A percentile compares a stretch with the other conserved stretches of the same genome.
phyloP scores from a whole-genome alignment of 2,113 vertebrate species.

The Progne subis region DNA sequence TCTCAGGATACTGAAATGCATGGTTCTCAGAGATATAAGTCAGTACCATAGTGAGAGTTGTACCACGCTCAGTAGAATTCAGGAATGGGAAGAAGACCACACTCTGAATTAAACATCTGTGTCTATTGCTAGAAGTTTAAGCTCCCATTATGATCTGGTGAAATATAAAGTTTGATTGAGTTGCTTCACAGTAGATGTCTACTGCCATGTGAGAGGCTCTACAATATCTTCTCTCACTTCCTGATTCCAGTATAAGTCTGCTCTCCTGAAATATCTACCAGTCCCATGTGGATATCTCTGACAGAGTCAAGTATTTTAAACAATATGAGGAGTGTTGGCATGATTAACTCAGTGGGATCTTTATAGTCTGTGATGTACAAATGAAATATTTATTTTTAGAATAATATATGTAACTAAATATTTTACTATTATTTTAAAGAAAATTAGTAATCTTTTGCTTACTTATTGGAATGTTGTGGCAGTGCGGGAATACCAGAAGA shows the following conservation, averaged over 20 bases:
- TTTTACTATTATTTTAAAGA: neutral
- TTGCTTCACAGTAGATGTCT: neutral
- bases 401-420: neutral
- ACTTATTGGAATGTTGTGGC: neutral
- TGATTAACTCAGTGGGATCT: neutral
- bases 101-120: neutral
- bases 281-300: accelerated
- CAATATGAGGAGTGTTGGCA: neutral
- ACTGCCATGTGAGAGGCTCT: neutral
- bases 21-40: neutral
- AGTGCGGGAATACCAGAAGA: too few species aligned
- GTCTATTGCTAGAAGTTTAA: neutral
- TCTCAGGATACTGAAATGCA: neutral
- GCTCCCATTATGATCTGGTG: neutral
- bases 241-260: neutral
- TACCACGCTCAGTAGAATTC: neutral
- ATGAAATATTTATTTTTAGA: neutral
- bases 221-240: neutral
- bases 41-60: neutral
- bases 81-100: neutral
- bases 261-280: neutral
- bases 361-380: neutral
- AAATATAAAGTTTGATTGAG: neutral
- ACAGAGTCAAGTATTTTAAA: neutral
- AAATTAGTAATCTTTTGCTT: neutral